Percentiles rank a stretch among this genome's conserved stretches.
Evolutionary conservation across 2,113 vertebrate genomes (phyloP).

Genomic region (Xenopus laevis): DNA sequence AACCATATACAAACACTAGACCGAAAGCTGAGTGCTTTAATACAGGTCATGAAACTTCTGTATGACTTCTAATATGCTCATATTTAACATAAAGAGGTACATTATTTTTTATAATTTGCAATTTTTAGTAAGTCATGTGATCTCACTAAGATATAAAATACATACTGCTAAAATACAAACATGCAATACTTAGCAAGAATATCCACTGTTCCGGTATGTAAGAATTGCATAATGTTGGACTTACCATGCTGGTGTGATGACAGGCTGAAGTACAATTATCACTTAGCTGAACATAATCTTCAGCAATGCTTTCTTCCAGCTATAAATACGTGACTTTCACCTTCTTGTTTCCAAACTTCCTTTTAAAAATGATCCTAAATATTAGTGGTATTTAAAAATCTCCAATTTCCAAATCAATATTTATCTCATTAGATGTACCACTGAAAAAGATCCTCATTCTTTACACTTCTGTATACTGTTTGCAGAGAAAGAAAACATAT

Average conservation of each 20-base stretch:
- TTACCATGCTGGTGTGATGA: neutral
- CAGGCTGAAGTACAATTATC: neutral
- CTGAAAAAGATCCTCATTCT: neutral
- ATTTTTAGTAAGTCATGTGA: too few relatives aligned
- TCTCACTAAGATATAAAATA: too few relatives aligned
- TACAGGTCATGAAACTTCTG: too few relatives aligned
- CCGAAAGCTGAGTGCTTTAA: too few relatives aligned
- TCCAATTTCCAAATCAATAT: neutral
- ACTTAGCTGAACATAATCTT: constrained; percentile 3
- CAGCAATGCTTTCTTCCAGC: neutral
- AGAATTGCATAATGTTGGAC: neutral
- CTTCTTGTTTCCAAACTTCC: neutral
- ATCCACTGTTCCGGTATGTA: neutral
- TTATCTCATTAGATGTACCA: neutral
- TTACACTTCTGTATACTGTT: too few relatives aligned
- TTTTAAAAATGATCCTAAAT: constrained; percentile 2
- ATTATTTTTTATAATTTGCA: too few relatives aligned
- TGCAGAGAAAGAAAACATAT: too few relatives aligned
- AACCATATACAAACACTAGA: too few relatives aligned
- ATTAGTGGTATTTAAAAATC: neutral
- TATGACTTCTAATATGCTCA: too few relatives aligned
- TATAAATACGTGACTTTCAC: constrained; percentile 6
- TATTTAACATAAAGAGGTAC: too few relatives aligned
- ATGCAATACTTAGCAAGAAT: neutral
- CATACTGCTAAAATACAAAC: too few relatives aligned